Evolutionary conservation across 2,888 invertebrate genomes (phyloP), one percentile per base, ranked within the genome.

Genomic region (Clistopyga incitator): DNA sequence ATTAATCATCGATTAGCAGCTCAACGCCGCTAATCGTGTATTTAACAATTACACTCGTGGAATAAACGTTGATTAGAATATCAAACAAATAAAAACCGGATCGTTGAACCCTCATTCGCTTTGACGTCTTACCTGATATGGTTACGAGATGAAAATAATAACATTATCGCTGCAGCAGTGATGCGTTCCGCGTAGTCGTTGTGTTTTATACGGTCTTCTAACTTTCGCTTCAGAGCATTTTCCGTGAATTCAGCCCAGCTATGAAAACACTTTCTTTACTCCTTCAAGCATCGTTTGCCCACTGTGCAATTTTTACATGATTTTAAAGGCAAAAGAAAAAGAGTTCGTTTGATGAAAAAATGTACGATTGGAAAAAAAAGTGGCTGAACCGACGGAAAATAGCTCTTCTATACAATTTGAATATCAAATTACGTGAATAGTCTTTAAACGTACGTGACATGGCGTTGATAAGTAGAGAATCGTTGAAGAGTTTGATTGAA

Each of bases 351-450:
- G 38, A 38, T 6, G 2, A 38, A 38, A 38, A 10, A 38, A 38
- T 8, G 8, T 34, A 38, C 0, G 10, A 6, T 34, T 34, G 10
- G 0, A 38, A 38, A 38, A 34, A 38, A 38, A 38, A 4, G 38
- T 38, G 10, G 10, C 38, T 38, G 38, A 38, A 38, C 38, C 10
- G 38, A 38, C 10, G 38, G 38, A 38, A 38, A 38, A 38, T 38
- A 38, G 10, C 10, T 38, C 10, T 38, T 38, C 38, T 38, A 38
- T 38, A 76, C 45, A 76, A 76, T 68, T 77, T 67, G 29, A 61
- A 72, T 77, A 83, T 83, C 76, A 80, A 76, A 83, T 72, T 67
- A 80, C 23, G 76, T 34, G 59, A 72, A 76, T 59, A 72, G 54
- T 71, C 54, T 34, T 59, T 72, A n/a, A 18, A 71, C 50, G 6